Evolutionary conservation across 1,140 invertebrate species (phyloP).

Genomic region (Camponotus floridanus): DNA sequence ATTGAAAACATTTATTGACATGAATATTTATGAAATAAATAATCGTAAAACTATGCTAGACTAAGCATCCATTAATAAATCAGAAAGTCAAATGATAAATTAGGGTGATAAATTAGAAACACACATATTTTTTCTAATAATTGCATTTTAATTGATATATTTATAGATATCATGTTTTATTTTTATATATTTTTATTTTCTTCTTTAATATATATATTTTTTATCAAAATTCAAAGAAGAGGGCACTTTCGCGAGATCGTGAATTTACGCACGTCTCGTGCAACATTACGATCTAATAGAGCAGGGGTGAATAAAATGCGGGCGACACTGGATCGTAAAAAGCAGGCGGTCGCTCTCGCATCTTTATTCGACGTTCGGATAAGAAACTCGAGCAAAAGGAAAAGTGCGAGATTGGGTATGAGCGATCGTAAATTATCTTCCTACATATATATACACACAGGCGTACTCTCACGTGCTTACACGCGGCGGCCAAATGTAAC

Average conservation of each 20-base stretch:
- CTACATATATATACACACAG: not conserved
- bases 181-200: not conserved
- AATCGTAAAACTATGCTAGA: constrained; percentile 8
- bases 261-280: constrained; percentile 51
- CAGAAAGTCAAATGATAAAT: not conserved
- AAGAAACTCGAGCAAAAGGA: constrained; percentile 35
- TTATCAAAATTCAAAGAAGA: not conserved
- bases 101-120: constrained; percentile 22
- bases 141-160: not conserved
- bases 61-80: not conserved
- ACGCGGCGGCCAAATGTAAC: constrained; percentile 35
- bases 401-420: constrained; percentile 28
- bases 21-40: constrained; percentile 31
- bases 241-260: not conserved
- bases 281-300: constrained; percentile 63
- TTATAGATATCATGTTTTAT: not conserved
- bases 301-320: constrained; percentile 49
- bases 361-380: constrained; percentile 51
- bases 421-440: constrained; percentile 62
- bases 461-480: not conserved
- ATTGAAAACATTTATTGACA: constrained; percentile 16
- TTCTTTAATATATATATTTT: not conserved
- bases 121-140: constrained; percentile 18
- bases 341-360: constrained; percentile 54
- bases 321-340: constrained; percentile 57